A percentile compares a stretch with the other conserved stretches of the same genome.
phyloP scores from a whole-genome alignment of 2,888 invertebrate genomes.

The Leptogaster cylindrica region DNA sequence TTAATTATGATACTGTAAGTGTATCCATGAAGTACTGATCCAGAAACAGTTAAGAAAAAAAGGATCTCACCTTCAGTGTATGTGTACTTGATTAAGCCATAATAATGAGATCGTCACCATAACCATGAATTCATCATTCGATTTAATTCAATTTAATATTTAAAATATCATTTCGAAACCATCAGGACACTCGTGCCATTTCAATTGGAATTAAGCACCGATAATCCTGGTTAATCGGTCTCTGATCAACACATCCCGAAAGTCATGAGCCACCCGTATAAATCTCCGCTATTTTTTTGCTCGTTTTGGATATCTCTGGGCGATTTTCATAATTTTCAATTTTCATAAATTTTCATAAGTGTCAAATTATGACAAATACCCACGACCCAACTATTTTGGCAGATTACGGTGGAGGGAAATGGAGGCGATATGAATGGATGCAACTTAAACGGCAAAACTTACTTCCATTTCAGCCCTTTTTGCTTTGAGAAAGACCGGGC shows the following conservation, averaged over 20 bases:
- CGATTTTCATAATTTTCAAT: slow-evolving; percentile 44
- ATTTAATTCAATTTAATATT: no score
- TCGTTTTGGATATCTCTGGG: background rate
- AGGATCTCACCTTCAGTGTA: no score
- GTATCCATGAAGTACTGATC: background rate
- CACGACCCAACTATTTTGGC: slow-evolving; percentile 43
- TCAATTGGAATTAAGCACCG: slow-evolving; percentile 18
- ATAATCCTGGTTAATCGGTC: slow-evolving; percentile 31
- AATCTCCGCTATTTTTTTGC: slow-evolving; percentile 5
- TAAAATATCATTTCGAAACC: no score
- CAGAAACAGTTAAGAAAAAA: no score
- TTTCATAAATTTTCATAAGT: slow-evolving; percentile 46
- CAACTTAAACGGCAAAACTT: slow-evolving; percentile 24
- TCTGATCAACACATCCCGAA: slow-evolving; percentile 25
- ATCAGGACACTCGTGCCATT: no score
- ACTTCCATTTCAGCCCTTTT: slow-evolving; percentile 32
- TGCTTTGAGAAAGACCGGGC: slow-evolving; percentile 32
- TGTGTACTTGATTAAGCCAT: no score
- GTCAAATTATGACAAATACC: slow-evolving; percentile 46
- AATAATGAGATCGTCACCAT: no score
- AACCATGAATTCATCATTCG: no score
- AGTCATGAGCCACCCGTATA: slow-evolving; percentile 27
- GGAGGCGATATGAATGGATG: background rate
- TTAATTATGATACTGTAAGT: background rate
- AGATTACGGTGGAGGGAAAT: slow-evolving; percentile 23